Base-by-base conservation (phyloP, 2,888 invertebrate genomes). In the Sycophila texana region DNA sequence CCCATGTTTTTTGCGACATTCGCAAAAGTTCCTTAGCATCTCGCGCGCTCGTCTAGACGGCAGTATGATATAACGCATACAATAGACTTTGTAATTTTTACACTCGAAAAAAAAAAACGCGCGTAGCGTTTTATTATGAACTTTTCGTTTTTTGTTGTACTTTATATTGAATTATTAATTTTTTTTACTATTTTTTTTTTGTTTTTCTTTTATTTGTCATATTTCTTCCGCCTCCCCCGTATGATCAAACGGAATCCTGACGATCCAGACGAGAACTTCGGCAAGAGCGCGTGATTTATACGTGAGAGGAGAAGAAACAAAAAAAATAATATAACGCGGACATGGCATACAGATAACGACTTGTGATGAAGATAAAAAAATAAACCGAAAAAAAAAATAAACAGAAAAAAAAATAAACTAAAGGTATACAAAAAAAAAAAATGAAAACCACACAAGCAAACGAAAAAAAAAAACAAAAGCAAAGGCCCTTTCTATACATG, bases 261-360 rank as follows among this genome's bases (percentile, higher is more conserved):
- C 51, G 63, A 80, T 66, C 22, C 63, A 63, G 30, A 70, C 51
- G 60, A 60, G 55, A 55, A 58, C 72, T 70, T 73, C 71, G 61
- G 26, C 51, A 70, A 77, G 72, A 61, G 70, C 75, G 67, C 63
- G 51, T 74, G 74, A 79, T 77, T 68, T 61, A 65, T 79, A 81
- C 73, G 79, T 72, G 72, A 80, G 71, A 72, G 74, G 70, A 72
- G 73, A 77, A 80, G 82, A 74, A 80, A 80, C 67, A 77, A 81
- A 39, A 39, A 63, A 76, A 81, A 73, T 76, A 77, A 82, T 81
- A 81, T 79, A 60, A 87, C 87, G 87, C 87, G 88, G 87, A 86
- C 87, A 87, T 86, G 86, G 85, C 88, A 89, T 89, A 88, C 88
- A 89, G 85, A 89, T 89, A 86, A 89, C 89, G 89, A 89, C 88